A percentile compares a stretch with the other conserved stretches of the same genome.
These are phyloP conservation scores for Trachurus trachurus DNA, from an alignment of 2,797 vertebrate species.

Conservation along the genomic window DNA sequence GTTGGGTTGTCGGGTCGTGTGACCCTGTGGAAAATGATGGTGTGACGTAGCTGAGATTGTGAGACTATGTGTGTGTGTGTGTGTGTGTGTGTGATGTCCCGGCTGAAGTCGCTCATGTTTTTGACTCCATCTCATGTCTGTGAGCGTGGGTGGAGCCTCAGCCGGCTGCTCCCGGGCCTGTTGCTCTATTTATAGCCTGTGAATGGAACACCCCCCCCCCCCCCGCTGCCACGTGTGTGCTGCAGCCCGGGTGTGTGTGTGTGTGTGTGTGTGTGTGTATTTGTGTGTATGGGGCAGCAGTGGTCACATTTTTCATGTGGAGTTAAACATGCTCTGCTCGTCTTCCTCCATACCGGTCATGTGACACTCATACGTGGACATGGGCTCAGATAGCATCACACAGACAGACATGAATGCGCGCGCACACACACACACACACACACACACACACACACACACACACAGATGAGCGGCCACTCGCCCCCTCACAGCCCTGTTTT, in stretches of 20 bases:
- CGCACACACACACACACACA: not conserved
- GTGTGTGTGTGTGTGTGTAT: conserved; percentile 7
- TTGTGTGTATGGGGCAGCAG: conserved; percentile 18
- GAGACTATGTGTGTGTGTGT: not conserved
- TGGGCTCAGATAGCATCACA: conserved; percentile 34
- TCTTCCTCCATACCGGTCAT: conserved; percentile 23
- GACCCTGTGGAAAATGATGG: no score
- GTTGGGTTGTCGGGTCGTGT: no score
- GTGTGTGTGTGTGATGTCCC: not conserved
- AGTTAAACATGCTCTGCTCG: conserved; percentile 50
- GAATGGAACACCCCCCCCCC: conserved; percentile 55
- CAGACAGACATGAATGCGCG: conserved; percentile 36
- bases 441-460: conserved; percentile 4
- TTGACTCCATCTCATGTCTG: conserved; percentile 19
- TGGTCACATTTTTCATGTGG: conserved; percentile 72
- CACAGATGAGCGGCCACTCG: not conserved
- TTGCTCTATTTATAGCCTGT: conserved; percentile 66
- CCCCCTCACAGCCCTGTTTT: conserved; percentile 8
- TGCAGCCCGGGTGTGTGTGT: conserved; percentile 12
- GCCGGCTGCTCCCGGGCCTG: conserved; percentile 38
- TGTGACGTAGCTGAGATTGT: not conserved
- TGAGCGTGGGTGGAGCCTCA: conserved; percentile 49
- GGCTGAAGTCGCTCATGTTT: conserved; percentile 13
- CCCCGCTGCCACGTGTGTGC: conserved; percentile 62
- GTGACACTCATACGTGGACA: conserved; percentile 17